These are phyloP conservation scores for Pterobdella sp. DNA, from an alignment of 2,888 invertebrate species.

Conservation along the genomic window DNA sequence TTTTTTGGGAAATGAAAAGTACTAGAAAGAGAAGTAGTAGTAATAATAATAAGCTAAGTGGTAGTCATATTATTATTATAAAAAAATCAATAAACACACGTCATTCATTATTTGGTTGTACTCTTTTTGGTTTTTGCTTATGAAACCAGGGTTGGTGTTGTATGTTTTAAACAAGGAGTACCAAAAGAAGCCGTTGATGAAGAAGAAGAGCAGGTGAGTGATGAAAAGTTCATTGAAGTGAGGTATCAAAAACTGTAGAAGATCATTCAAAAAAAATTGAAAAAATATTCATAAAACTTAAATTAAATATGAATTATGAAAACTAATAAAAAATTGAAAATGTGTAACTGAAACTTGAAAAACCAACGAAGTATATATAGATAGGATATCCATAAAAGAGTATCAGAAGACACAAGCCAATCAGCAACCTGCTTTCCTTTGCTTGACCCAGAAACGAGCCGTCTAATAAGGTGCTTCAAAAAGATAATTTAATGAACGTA, in stretches of 20 bases:
- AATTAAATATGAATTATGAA: background rate
- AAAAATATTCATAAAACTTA: background rate
- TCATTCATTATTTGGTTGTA: constrained; percentile 77
- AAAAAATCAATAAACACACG: constrained; percentile 38
- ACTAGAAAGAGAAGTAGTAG: background rate
- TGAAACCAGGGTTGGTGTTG: constrained; percentile 78
- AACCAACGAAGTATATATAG: constrained; percentile 71
- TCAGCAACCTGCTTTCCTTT: constrained; percentile 76
- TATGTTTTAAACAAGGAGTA: constrained; percentile 81
- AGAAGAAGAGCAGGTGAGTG: constrained; percentile 74
- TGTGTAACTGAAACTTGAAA: too few species aligned
- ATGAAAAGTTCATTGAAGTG: constrained; percentile 59
- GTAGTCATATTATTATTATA: background rate
- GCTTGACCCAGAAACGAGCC: constrained; percentile 57
- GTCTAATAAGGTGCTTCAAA: constrained; percentile 7
- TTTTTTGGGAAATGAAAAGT: too few species aligned
- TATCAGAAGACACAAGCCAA: constrained; percentile 76
- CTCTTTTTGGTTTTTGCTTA: constrained; percentile 78
- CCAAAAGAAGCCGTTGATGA: constrained; percentile 85
- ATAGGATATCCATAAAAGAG: constrained; percentile 86
- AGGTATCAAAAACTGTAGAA: background rate
- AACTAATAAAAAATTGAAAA: background rate
- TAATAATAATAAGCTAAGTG: background rate
- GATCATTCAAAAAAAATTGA: background rate
- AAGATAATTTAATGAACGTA: too few species aligned